Evolutionary conservation across 2,888 invertebrate genomes (phyloP).

Genomic region (Lithophane ornitopus): DNA sequence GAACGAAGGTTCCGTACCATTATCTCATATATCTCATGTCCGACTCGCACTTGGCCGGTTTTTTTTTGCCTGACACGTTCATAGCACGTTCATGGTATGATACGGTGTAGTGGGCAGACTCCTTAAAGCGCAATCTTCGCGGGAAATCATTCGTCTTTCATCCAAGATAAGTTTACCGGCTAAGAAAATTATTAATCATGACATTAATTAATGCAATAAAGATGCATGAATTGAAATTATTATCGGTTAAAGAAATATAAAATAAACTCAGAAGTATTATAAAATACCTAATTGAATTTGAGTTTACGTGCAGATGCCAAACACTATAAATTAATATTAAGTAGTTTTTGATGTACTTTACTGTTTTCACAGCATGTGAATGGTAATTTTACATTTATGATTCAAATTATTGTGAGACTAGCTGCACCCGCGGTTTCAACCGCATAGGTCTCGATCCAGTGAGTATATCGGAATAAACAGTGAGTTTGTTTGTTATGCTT

Average conservation of each 20-base stretch:
- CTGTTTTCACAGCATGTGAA: neutral
- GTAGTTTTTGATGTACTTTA: neutral
- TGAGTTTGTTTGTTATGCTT: too few species aligned
- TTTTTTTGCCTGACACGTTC: too few species aligned
- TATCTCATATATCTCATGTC: too few species aligned
- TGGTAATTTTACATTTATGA: neutral
- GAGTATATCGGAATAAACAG: too few species aligned
- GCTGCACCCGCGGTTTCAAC: too few species aligned
- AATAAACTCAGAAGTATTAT: conserved; percentile 18
- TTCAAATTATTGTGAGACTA: neutral
- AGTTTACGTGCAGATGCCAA: conserved; percentile 15
- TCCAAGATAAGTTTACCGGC: conserved; percentile 14
- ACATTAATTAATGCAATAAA: conserved; percentile 7
- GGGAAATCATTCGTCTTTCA: conserved; percentile 29
- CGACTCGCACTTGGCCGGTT: too few species aligned
- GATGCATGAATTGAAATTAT: conserved; percentile 1
- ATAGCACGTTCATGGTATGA: too few species aligned
- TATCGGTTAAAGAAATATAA: conserved; percentile 3
- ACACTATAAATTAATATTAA: conserved; percentile 16
- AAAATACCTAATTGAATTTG: conserved; percentile 32
- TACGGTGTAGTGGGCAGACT: too few species aligned
- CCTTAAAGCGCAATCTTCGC: neutral
- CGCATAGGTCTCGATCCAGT: too few species aligned
- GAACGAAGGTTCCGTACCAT: too few species aligned
- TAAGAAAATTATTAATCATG: neutral